Conservation (phyloP, 2,888 invertebrate species). For the Therioaphis trifolii region DNA sequence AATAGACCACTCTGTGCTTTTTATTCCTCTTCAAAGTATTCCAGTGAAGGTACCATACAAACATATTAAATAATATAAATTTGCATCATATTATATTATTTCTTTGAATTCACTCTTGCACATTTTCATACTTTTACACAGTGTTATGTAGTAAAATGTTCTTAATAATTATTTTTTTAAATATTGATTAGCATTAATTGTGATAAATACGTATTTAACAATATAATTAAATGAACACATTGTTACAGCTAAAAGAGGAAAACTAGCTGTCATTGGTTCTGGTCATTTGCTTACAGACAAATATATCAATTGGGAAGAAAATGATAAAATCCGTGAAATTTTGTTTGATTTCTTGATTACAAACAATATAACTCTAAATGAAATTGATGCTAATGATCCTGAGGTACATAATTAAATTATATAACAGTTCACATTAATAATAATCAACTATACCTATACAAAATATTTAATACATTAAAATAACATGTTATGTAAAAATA, state of each 20-base stretch:
- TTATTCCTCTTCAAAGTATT: conserved; percentile 69
- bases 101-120: conserved; percentile 9
- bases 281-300: conserved; percentile 92
- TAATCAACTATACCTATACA: background rate
- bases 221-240: background rate
- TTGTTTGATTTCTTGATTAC: conserved; percentile 83
- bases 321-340: conserved; percentile 85
- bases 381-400: conserved; percentile 91
- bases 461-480: background rate
- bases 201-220: no score
- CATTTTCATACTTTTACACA: conserved; percentile 14
- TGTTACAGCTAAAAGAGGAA: conserved; percentile 71
- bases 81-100: conserved; percentile 17
- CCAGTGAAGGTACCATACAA: conserved; percentile 40
- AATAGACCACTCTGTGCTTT: conserved; percentile 90
- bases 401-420: conserved; percentile 74
- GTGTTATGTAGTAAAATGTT: background rate
- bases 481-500: no score
- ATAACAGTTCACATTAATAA: no score
- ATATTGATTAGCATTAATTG: no score
- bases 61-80: conserved; percentile 1
- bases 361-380: conserved; percentile 77
- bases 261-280: conserved; percentile 90
- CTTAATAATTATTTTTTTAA: background rate
- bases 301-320: conserved; percentile 94